Evolutionary conservation across 2,797 vertebrate genomes (phyloP).

Genomic region (Buceros bicornis): DNA sequence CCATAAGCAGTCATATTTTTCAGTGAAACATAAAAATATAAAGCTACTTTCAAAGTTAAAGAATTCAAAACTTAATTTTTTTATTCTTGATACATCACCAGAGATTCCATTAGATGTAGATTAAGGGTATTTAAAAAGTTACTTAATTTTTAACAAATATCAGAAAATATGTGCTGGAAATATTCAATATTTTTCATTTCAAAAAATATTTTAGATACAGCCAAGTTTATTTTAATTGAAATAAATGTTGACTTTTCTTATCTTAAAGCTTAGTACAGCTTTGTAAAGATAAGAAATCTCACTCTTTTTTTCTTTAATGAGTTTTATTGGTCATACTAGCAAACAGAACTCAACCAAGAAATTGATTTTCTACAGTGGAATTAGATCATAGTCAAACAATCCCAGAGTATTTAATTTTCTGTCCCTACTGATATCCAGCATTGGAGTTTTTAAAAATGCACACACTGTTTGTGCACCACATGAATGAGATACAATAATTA

Average conservation of each 20-base stretch:
- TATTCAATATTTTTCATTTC: neutral
- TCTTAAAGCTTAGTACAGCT: neutral
- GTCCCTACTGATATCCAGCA: neutral
- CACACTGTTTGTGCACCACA: neutral
- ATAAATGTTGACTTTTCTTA: neutral
- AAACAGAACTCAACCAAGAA: constrained; percentile 38
- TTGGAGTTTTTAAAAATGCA: neutral
- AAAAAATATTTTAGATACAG: neutral
- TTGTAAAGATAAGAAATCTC: constrained; percentile 23
- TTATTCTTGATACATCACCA: neutral
- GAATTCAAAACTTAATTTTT: neutral
- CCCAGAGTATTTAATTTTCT: constrained; percentile 23
- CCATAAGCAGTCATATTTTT: neutral
- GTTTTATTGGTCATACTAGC: constrained; percentile 6
- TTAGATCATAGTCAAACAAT: constrained; percentile 20
- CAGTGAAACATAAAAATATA: neutral
- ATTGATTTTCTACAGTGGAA: constrained; percentile 46
- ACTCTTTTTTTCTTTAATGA: constrained; percentile 30
- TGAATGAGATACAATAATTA: neutral
- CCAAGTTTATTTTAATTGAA: neutral
- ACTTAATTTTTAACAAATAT: neutral
- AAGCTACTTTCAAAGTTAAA: neutral
- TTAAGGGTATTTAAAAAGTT: neutral
- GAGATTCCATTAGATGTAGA: neutral
- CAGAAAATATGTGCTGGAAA: neutral